Base-by-base conservation (phyloP, 2,888 invertebrate species). In the Chironomus tentans region DNA sequence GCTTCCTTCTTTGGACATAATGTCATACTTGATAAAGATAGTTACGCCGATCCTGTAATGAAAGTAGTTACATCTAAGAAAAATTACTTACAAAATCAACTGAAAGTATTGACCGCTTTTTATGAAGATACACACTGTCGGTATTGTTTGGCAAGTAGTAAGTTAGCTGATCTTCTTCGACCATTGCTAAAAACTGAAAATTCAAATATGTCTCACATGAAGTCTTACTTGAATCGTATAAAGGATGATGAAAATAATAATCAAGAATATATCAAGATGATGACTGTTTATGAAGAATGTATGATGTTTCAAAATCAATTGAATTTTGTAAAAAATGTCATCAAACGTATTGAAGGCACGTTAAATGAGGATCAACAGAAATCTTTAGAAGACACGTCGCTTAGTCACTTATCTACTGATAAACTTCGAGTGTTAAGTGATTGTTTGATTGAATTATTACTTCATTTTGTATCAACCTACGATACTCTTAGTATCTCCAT, bases 1-100 rank as follows among this genome's bases (percentile, higher is more conserved):
- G 97, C 96, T n/a, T 91, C 92, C 84, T 97, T 96, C 84, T 97
- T 94, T 82, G 97, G 97, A 0, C 95, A 96, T 82, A 89, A 94
- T 61, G 90, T 93, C 2, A 88, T 93, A 77, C 85, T 95, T 12
- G 88, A 90, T 18, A 90, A 90, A 77, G 88, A 89, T 78, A 82
- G 82, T 2, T 84, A 84, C 74, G 82, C 82, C 1, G 83, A 84
- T 79, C 80, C 82, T 70, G 79, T 83, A 68, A 77, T 81, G 77
- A 79, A 81, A 68, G 82, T 81, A 73, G 80, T 83, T 69, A 82
- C 80, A 48, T 81, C 81, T 38, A 81, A 82, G 13, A 73, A 79
- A 0, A 80, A 80, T 28, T 81, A 81, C 75, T 79, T 84, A 62
- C 81, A 81, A 79, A 85, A 87, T 28, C 90, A 91, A 80, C 85